phyloP scores from a whole-genome alignment of 2,888 invertebrate species.

The Chymomyza fuscimana region DNA sequence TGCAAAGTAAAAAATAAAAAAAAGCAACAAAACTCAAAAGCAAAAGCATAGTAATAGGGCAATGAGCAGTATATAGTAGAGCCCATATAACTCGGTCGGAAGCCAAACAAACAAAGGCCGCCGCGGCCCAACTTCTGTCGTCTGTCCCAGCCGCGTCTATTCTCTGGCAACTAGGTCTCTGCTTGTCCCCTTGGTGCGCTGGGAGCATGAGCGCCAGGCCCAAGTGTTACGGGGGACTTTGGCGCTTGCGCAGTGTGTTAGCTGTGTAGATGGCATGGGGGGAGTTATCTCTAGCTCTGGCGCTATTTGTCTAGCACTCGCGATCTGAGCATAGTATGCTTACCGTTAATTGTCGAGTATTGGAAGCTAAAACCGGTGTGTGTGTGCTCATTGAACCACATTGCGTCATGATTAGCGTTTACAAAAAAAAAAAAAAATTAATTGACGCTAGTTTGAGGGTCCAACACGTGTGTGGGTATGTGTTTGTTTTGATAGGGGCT shows the following conservation, averaged over 20 bases:
- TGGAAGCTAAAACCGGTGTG: background rate
- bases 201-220: background rate
- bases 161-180: background rate
- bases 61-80: background rate
- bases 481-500: background rate
- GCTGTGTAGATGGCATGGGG: background rate
- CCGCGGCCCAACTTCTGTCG: background rate
- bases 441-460: background rate
- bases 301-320: background rate
- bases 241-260: background rate
- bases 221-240: background rate
- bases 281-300: no score
- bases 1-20: conserved; percentile 11
- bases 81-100: conserved; percentile 38
- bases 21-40: conserved; percentile 38
- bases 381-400: background rate
- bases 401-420: background rate
- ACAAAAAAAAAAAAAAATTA: background rate
- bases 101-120: conserved; percentile 59
- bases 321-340: background rate
- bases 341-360: background rate
- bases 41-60: conserved; percentile 39
- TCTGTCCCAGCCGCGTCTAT: background rate
- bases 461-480: background rate
- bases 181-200: background rate